Percentiles rank a stretch among this genome's conserved stretches.
These are phyloP conservation scores for Recurvirostra avosetta DNA, from an alignment of 2,113 vertebrate genomes.

Conservation along the genomic window DNA sequence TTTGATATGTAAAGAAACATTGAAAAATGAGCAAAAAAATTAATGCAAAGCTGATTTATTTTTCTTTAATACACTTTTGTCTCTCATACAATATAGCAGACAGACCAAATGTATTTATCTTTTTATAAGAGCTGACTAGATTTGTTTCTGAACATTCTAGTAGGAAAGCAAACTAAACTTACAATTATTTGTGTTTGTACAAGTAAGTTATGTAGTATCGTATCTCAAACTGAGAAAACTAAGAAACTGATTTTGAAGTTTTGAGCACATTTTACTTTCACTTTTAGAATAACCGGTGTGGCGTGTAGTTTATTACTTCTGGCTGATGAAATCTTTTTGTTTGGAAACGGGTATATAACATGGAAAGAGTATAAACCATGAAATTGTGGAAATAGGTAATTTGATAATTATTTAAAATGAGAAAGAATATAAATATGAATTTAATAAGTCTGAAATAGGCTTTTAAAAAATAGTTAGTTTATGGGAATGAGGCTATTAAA, in stretches of 20 bases:
- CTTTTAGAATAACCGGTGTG: background rate
- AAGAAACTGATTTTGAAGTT: background rate
- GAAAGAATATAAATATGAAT: background rate
- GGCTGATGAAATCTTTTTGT: background rate
- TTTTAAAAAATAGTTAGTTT: background rate
- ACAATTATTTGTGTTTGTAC: background rate
- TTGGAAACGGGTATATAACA: background rate
- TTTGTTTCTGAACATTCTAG: background rate
- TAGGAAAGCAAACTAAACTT: background rate
- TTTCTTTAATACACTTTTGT: background rate
- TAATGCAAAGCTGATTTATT: background rate
- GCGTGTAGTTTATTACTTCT: background rate
- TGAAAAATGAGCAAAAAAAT: background rate
- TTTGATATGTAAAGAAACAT: background rate
- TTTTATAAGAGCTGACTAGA: background rate
- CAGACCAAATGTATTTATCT: background rate
- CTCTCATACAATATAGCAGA: background rate
- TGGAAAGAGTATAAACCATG: background rate
- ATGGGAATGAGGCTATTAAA: background rate
- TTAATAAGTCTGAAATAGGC: background rate
- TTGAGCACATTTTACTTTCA: background rate
- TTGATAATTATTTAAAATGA: background rate
- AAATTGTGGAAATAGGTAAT: background rate
- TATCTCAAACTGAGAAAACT: background rate
- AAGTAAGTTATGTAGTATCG: background rate